Base-by-base conservation (phyloP, 2,113 vertebrate genomes). In the Nibea coibor region DNA sequence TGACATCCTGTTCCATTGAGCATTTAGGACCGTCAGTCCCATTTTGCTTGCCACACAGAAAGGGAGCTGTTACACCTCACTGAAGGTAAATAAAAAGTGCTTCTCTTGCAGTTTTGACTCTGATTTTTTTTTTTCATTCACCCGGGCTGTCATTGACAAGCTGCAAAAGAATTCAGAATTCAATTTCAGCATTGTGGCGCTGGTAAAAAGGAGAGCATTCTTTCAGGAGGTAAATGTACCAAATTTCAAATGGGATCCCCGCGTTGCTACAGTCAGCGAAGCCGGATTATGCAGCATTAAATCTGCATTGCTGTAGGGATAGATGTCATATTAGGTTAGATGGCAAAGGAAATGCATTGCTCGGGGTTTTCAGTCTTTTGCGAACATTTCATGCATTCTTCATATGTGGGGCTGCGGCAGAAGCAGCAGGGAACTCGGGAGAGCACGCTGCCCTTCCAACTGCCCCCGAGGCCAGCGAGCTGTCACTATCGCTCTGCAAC, bases 251-350 rank as follows among this genome's bases (percentile, higher is more conserved):
- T 61, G 87, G 79, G 86, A 92, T 91, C 87, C 87, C 72, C 75
- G 74, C 63, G 72, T 86, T 90, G 78, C 80, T 86, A 78, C 82
- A 87, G 89, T 91, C 77, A 81, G 88, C 51, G 45, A 86, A 70
- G 84, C 72, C 79, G 72, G 85, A 90, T 91, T 92, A 85, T 87
- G 66, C 75, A 70, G 88, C 73, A 84, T 93, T 90, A 89, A 88
- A 91, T 87, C 76, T 85, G 63, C 85, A 91, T 86, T 59, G 87
- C 91, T 86, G 83, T 62, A 89, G 90, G 91, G 88, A 89, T 89
- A 86, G 75, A 84, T 92, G 91, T 94, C 91, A 92, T 92, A 87
- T 92, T 91, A 85, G 77, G 80, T 92, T 93, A 91, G 83, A 71
- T 80, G 82, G 82, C 65, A 68, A 88, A 75, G 70, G 69, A 86